A percentile compares a stretch with the other conserved stretches of the same genome.
These are phyloP conservation scores for Ciona savignyi DNA, from an alignment of 23 tunicate species.

Conservation along the genomic window DNA sequence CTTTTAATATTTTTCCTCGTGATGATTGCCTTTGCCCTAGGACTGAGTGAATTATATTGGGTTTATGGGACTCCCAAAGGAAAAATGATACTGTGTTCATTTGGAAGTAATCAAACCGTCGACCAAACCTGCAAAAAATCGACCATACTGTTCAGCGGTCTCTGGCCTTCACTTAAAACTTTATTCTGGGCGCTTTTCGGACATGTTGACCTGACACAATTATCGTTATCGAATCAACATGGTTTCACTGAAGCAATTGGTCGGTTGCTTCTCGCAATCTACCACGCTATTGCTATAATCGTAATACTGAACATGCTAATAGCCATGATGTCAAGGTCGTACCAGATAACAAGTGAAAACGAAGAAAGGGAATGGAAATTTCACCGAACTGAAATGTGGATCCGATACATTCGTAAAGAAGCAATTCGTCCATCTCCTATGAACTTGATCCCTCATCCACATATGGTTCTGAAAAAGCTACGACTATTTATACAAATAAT, in stretches of 20 bases:
- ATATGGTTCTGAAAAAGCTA: neutral
- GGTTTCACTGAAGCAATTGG: constrained; percentile 28
- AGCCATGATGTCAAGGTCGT: constrained; percentile 86
- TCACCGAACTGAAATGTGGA: constrained; percentile 64
- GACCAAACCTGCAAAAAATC: neutral
- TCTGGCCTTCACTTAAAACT: constrained; percentile 9
- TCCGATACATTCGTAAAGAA: constrained; percentile 68
- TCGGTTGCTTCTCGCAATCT: constrained; percentile 9
- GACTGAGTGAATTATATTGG: constrained; percentile 67
- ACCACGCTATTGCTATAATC: constrained; percentile 72
- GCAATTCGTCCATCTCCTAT: constrained; percentile 79
- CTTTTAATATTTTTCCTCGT: constrained; percentile 46
- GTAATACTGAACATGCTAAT: constrained; percentile 89
- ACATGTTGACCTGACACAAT: constrained; percentile 24
- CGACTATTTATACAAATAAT: neutral
- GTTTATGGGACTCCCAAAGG: constrained; percentile 68
- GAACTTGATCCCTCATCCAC: constrained; percentile 56
- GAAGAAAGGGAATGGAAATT: constrained; percentile 81
- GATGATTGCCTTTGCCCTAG: constrained; percentile 63
- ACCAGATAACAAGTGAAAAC: constrained; percentile 47
- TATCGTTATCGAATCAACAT: constrained; percentile 18
- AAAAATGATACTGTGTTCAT: constrained; percentile 2
- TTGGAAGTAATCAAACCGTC: neutral
- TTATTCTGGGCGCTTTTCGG: constrained; percentile 86
- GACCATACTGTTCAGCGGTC: constrained; percentile 11